A percentile compares a stretch with the other conserved stretches of the same genome.
Conservation (phyloP, 2,797 vertebrate species). For the Craterocephalus amniculus region DNA sequence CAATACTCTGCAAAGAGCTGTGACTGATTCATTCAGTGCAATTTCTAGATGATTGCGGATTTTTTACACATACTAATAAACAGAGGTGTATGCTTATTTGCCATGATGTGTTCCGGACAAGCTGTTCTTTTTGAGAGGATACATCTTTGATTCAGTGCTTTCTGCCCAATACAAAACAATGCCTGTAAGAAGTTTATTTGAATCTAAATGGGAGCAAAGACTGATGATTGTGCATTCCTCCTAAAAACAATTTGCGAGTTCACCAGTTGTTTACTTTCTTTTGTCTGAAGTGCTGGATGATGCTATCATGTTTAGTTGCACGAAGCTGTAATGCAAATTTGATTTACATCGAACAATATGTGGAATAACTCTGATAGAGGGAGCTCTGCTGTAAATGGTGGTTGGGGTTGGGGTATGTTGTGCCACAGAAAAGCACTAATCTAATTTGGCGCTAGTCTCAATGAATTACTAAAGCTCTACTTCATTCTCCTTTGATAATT, state of each 20-base stretch:
- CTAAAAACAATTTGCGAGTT: not conserved
- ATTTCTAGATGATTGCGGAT: slow-evolving; percentile 18
- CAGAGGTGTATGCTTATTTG: not conserved
- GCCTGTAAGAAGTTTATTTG: not conserved
- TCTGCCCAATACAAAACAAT: too few relatives aligned
- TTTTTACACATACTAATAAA: not conserved
- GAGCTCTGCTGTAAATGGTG: not conserved
- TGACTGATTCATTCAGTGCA: slow-evolving; percentile 31
- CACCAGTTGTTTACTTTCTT: not conserved
- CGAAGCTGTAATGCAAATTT: not conserved
- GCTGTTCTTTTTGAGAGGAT: not conserved
- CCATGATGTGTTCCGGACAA: not conserved
- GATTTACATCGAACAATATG: not conserved
- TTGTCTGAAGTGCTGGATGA: not conserved
- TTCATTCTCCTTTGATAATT: not conserved
- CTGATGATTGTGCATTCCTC: not conserved
- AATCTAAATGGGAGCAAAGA: not conserved
- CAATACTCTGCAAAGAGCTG: slow-evolving; percentile 27
- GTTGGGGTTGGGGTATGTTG: not conserved
- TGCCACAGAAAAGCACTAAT: not conserved
- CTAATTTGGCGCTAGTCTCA: not conserved
- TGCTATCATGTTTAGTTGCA: not conserved
- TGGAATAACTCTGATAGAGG: not conserved
- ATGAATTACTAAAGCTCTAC: not conserved
- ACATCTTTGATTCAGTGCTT: not conserved